Base-by-base conservation (phyloP, 2,113 vertebrate genomes). In the Carollia perspicillata region DNA sequence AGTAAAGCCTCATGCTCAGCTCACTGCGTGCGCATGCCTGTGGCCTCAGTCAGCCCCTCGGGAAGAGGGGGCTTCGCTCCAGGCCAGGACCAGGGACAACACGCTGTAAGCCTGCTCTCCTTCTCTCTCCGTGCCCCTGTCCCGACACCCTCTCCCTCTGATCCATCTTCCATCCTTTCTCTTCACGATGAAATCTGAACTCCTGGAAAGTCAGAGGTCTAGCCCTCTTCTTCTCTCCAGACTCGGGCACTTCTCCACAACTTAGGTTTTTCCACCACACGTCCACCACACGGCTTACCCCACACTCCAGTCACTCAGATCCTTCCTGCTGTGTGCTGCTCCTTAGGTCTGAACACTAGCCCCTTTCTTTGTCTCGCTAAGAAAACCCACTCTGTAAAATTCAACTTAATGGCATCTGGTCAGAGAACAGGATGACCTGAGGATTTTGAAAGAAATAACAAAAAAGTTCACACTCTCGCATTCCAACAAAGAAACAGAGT, bases 261-360 rank as follows among this genome's bases (percentile, higher is more conserved):
- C 1, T 60, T 28, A n/a, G n/a, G n/a, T n/a, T n/a, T n/a, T n/a
- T n/a, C n/a, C n/a, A n/a, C n/a, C n/a, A n/a, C n/a, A n/a, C n/a
- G 12, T 22, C 47, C 12, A 5, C 40, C 1, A 10, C 2, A 6
- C 0, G 0, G 8, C 42, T 2, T 2, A 4, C 66, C 53, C 22
- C 11, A 14, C 11, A 33, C 33, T 42, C 1, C 3, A 30, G 11
- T 28, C 51, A 23, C 14, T 16, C 3, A 0, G 35, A 33, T 10
- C 6, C 23, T n/a, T 10, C 35, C 35, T 23, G n/a, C 8, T 12
- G 1, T 65, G 9, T 20, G 17, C 2, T 28, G 3, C 47, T 83
- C 68, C 68, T 77, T 74, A 30, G 49, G 20, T 16, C n/a, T 60
- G 42, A 23, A 49, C 12, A 60, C 5, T 8, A 37, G 30, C 6